Conservation (phyloP, 1,140 invertebrate genomes). For the Augochlora pura region DNA sequence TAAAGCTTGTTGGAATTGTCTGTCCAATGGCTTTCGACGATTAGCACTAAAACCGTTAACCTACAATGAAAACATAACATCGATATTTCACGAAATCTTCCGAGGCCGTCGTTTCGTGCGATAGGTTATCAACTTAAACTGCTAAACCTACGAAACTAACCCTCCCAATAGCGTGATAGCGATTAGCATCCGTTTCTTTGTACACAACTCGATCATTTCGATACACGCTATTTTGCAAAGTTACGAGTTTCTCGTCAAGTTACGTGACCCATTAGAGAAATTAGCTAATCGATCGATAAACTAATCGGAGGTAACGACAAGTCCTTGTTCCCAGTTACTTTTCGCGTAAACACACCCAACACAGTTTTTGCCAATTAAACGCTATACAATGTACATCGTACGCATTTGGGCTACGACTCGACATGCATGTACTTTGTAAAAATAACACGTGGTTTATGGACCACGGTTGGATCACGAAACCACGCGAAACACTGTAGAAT, state of each 20-base stretch:
- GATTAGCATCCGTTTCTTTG: constrained; percentile 85
- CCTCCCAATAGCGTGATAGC: constrained; percentile 83
- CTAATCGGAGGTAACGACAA: not conserved
- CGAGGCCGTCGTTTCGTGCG: not conserved
- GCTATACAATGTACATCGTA: not conserved
- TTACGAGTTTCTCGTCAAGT: constrained; percentile 22
- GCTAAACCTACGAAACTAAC: constrained; percentile 74
- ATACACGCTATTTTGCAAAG: constrained; percentile 23
- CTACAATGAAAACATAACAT: constrained; percentile 76
- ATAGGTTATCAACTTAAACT: not conserved
- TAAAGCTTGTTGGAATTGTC: constrained; percentile 80
- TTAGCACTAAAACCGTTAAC: constrained; percentile 88
- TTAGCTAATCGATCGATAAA: not conserved
- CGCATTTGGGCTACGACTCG: too few relatives aligned
- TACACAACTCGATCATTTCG: constrained; percentile 85
- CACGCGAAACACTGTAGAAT: too few relatives aligned
- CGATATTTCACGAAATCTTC: not conserved
- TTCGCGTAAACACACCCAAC: too few relatives aligned
- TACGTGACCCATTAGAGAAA: constrained; percentile 20
- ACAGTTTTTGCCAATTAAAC: not conserved
- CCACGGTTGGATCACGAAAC: not conserved
- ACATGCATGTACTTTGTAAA: not conserved
- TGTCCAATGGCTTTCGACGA: constrained; percentile 89
- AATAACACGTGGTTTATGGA: not conserved
- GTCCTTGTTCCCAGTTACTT: not conserved